Base-by-base conservation (phyloP, 2,888 invertebrate genomes). In the Brenthis hecate region DNA sequence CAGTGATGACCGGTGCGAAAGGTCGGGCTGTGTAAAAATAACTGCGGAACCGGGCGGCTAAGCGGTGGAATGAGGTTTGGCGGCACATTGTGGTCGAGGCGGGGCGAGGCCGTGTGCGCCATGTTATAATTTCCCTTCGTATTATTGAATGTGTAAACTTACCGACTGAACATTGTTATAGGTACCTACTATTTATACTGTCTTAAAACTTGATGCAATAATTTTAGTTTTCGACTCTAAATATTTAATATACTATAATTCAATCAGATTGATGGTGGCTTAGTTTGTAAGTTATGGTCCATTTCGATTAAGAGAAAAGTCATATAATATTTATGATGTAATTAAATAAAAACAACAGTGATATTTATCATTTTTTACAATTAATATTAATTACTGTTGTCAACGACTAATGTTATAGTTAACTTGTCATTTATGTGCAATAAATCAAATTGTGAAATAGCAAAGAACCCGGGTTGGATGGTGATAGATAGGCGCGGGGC, bases 21-120 rank as follows among this genome's bases (percentile, higher is more conserved):
- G 92, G 91, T 92, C 91, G 91, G 89, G 83, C 88, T 89, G 92
- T 91, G 92, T 92, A 92, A 92, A 92, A 92, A 92, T 92, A 92
- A 91, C 91, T 90, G 91, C 92, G 92, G 91, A 91, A 92, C 89
- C 89, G 88, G 86, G 90, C 90, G 86, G 89, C 91, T 89, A 89
- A 89, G 88, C 89, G 85, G 86, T 88, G 92, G 92, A 91, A 91
- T 91, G 92, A 91, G 91, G 91, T 91, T 92, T 90, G 92, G 91
- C 91, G 91, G 91, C 91, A 89, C 91, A 90, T 87, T 91, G 91
- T 91, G 89, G 88, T 85, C 81, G 87, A 91, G 91, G 92, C 91
- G 92, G 91, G 91, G 78, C 91, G 90, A 91, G 89, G 86, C 88
- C 87, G 88, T 86, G 85, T 89, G 89, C 91, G 91, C 91, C 91